Percentiles rank a stretch among this genome's conserved stretches.
phyloP scores from a whole-genome alignment of 2,888 invertebrate genomes.

The Polietes domitor region DNA sequence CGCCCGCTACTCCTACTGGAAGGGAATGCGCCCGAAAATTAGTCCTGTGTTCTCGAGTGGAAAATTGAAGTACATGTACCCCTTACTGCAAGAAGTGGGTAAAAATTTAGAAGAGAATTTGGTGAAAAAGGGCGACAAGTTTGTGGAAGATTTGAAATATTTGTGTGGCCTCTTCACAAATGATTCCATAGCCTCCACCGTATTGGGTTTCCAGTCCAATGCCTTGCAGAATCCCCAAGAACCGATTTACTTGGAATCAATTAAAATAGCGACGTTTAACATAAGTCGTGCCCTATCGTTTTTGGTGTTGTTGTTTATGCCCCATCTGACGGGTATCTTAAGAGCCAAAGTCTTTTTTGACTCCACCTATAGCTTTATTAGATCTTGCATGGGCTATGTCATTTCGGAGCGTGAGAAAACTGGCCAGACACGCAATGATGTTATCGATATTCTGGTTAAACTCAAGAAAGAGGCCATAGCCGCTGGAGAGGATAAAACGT shows the following conservation, averaged over 20 bases:
- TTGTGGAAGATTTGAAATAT: conserved; percentile 69
- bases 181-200: conserved; percentile 74
- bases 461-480: conserved; percentile 31
- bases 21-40: conserved; percentile 73
- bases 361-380: conserved; percentile 16
- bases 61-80: conserved; percentile 75
- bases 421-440: conserved; percentile 23
- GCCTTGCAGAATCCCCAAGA: conserved; percentile 68
- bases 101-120: conserved; percentile 69
- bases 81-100: conserved; percentile 72
- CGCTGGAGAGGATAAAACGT: neutral
- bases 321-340: neutral
- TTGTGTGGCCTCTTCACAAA: conserved; percentile 75
- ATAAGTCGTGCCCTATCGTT: conserved; percentile 21
- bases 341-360: neutral
- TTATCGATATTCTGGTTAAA: conserved; percentile 45
- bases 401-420: conserved; percentile 29
- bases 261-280: neutral
- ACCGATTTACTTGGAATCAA: neutral
- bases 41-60: conserved; percentile 73
- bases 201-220: conserved; percentile 73
- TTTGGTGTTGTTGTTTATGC: conserved; percentile 28
- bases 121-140: conserved; percentile 12
- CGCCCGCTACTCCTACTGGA: conserved; percentile 74
- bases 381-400: neutral